Evolutionary conservation across 2,797 vertebrate species (phyloP), one percentile per base, ranked within the genome.

Genomic region (Chaetophractus vellerosus): DNA sequence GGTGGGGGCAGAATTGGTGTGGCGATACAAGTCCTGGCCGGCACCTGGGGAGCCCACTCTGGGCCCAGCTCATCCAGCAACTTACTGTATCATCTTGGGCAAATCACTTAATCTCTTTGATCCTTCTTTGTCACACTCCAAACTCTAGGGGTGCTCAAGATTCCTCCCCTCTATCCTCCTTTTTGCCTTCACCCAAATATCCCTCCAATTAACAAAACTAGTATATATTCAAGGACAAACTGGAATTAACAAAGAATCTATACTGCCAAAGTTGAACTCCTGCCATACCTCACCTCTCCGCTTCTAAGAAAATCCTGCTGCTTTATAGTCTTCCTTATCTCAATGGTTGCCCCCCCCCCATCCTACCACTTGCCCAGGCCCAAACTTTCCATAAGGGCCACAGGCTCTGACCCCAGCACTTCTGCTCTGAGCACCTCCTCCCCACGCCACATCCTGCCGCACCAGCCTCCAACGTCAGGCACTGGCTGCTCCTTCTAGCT

Each of bases 1-100:
- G 6, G 26, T 0, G 0, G 19, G 16, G 12, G 11, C 8, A 64
- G 55, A 41, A 9, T 16, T 9, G 6, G 0, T 1, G 11, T 9
- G 36, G 28, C 4, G 9, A 19, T 19, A 12, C 36, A 9, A 10
- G 9, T 12, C 8, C 31, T 64, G 41, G 33, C 26, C 6, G 10
- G 4, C 0, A 9, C 5, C 55, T 86, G 19, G 0, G 19, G 41
- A 48, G 23, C 69, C 45, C 63, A 18, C 36, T 36, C 14, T 36
- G 24, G 28, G 14, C 72, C 36, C 11, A 52, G 28, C 7, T 55
- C 4, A 9, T 14, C 36, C 45, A 28, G 24, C 23, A 61, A 61
- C 26, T 28, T 28, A 21, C 31, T 41, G 21, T 14, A 55, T 33
- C 7, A 15, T 19, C 33, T n/a, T 31, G 6, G 33, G 31, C 16